phyloP scores from a whole-genome alignment of 2,888 invertebrate genomes.

The Caenorhabditis sulstoni region DNA sequence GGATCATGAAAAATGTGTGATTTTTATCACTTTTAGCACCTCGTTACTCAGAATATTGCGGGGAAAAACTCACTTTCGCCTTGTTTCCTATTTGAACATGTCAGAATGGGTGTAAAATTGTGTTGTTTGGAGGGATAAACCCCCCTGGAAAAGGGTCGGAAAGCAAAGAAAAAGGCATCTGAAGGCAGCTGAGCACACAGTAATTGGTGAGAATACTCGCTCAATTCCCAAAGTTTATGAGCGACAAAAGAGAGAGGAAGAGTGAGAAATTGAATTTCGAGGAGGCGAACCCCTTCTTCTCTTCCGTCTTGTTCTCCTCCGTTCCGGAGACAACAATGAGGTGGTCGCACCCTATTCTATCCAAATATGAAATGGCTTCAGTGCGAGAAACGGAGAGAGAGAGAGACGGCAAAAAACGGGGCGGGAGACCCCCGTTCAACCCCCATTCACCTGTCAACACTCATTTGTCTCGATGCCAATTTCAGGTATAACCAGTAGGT shows the following conservation, averaged over 20 bases:
- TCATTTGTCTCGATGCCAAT: slow-evolving; percentile 46
- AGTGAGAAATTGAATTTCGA: slow-evolving; percentile 30
- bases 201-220: slow-evolving; percentile 37
- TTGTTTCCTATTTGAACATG: no score
- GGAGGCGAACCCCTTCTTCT: background rate
- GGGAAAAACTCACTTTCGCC: background rate
- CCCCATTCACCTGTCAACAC: slow-evolving; percentile 52
- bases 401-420: slow-evolving; percentile 21
- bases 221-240: slow-evolving; percentile 37
- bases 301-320: slow-evolving; percentile 4
- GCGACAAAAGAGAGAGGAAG: slow-evolving; percentile 3
- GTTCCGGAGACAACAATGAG: slow-evolving; percentile 18
- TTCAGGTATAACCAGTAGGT: slow-evolving; percentile 24
- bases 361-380: slow-evolving; percentile 48
- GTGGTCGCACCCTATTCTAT: slow-evolving; percentile 11
- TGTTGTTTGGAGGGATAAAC: no score
- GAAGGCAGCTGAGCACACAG: slow-evolving; percentile 42
- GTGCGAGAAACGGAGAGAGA: slow-evolving; percentile 2
- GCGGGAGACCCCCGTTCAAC: slow-evolving; percentile 16
- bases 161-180: slow-evolving; percentile 3
- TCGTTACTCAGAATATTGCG: no score
- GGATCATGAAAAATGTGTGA: no score
- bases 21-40: no score
- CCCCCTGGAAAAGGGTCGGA: background rate
- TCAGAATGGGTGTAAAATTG: no score